A percentile compares a stretch with the other conserved stretches of the same genome.
phyloP scores from a whole-genome alignment of 2,113 vertebrate species.

The Ameiurus melas region DNA sequence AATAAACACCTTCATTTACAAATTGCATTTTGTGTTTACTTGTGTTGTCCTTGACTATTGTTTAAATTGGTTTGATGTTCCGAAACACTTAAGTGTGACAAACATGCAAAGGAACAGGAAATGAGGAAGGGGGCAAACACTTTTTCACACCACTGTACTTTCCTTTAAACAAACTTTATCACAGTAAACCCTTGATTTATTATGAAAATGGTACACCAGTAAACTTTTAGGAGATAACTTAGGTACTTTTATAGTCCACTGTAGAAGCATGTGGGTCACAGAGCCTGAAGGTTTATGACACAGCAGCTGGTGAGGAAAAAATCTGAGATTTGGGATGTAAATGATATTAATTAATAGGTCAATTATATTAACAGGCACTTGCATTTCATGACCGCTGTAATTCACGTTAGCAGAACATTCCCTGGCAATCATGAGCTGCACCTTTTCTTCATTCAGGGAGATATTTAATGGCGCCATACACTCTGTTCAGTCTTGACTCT shows the following conservation, averaged over 20 bases:
- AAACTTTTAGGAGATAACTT: not conserved
- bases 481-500: not conserved
- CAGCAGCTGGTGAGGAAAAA: not conserved
- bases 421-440: conserved; percentile 1
- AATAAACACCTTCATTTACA: no score
- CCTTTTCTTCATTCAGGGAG: not conserved
- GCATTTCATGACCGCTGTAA: not conserved
- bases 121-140: no score
- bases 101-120: no score
- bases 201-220: not conserved
- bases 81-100: no score
- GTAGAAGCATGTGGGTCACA: not conserved
- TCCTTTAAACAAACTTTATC: not conserved
- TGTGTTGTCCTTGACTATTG: no score
- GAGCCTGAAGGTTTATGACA: not conserved
- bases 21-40: no score
- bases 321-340: not conserved
- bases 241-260: not conserved
- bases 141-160: no score
- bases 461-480: not conserved
- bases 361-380: not conserved
- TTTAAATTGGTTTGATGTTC: no score
- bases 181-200: not conserved
- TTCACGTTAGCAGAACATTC: not conserved
- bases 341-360: conserved; percentile 1